These are phyloP conservation scores for Xiphorhynchus erythropygius DNA, from an alignment of 2,797 vertebrate genomes.

Conservation along the genomic window DNA sequence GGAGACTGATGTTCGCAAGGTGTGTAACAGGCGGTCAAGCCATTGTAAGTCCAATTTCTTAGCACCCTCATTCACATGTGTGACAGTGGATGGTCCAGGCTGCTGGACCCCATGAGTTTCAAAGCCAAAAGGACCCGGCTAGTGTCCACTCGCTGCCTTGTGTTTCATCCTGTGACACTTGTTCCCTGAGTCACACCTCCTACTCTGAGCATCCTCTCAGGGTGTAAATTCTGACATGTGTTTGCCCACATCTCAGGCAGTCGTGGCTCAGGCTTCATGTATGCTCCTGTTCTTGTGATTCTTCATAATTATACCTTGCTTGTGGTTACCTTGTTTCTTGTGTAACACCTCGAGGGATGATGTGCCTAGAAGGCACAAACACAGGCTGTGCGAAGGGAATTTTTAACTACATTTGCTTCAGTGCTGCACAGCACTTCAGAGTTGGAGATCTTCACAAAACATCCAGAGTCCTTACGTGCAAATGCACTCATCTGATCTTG, in stretches of 20 bases:
- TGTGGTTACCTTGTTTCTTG: neutral
- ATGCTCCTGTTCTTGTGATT: neutral
- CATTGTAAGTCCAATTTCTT: neutral
- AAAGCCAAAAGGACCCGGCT: neutral
- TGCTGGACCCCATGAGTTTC: neutral
- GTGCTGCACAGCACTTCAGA: neutral
- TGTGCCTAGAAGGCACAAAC: neutral
- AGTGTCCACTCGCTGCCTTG: neutral
- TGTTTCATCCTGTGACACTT: neutral
- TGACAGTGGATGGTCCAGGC: neutral
- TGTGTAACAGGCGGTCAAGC: neutral
- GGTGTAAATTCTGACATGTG: neutral
- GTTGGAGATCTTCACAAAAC: neutral
- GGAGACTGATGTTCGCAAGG: neutral
- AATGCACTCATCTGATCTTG: neutral
- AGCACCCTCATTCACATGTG: fast-evolving
- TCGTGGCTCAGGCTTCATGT: neutral
- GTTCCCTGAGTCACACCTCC: neutral
- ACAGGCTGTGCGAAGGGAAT: neutral
- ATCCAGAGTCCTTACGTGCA: neutral
- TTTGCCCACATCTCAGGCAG: neutral
- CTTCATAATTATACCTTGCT: neutral
- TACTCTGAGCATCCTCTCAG: neutral
- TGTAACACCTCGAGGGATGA: neutral
- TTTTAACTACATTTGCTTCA: neutral